A percentile compares a stretch with the other conserved stretches of the same genome.
phyloP scores from a whole-genome alignment of 2,888 invertebrate species.

The Falcaria lacertinaria region DNA sequence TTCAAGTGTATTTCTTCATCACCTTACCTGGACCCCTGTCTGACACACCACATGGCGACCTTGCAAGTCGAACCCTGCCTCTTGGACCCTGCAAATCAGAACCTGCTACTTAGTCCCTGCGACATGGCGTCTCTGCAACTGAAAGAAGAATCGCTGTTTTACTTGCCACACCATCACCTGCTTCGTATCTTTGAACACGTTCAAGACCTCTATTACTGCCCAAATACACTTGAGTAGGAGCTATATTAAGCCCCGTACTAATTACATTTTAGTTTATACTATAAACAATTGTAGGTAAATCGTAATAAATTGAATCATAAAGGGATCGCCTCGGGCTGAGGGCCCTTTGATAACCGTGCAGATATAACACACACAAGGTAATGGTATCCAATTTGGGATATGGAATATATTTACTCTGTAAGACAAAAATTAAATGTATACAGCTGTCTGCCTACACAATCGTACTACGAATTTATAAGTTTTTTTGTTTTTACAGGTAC shows the following conservation, averaged over 20 bases:
- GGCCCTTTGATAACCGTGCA: not conserved
- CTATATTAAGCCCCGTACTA: conserved; percentile 23
- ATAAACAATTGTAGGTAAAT: conserved; percentile 4
- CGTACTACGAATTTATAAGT: no score
- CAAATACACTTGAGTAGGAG: conserved; percentile 27
- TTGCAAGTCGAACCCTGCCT: no score
- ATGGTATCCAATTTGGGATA: not conserved
- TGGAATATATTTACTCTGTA: not conserved
- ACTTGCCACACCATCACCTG: conserved; percentile 21
- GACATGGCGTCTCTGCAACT: no score
- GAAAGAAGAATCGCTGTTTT: conserved; percentile 3
- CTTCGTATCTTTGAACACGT: conserved; percentile 31
- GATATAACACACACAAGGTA: not conserved
- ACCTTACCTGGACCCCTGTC: no score
- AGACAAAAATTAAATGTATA: no score
- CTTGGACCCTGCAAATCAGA: no score
- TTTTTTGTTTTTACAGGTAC: no score
- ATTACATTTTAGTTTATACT: conserved; percentile 24
- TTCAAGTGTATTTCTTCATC: no score
- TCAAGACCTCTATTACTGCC: conserved; percentile 35
- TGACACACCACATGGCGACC: no score
- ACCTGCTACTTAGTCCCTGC: no score
- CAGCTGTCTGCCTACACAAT: no score
- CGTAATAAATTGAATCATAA: conserved; percentile 3
- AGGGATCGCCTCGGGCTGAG: not conserved